These are phyloP conservation scores for Sakesphorus luctuosus DNA, from an alignment of 2,113 vertebrate genomes.

Conservation along the genomic window DNA sequence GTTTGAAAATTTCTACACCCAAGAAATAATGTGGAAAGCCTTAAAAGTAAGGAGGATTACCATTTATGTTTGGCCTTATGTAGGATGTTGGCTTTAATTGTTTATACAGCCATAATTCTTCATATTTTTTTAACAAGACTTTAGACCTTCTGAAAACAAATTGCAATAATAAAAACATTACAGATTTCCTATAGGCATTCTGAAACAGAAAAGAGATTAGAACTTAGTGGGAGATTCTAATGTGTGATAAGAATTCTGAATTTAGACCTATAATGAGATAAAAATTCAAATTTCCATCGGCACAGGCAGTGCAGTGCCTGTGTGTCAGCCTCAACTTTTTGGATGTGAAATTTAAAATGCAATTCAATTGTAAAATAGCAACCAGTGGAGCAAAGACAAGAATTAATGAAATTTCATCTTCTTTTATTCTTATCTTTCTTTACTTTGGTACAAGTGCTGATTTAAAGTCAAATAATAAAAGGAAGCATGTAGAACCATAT, in stretches of 20 bases:
- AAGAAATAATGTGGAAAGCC: neutral
- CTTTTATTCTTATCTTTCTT: neutral
- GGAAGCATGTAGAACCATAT: neutral
- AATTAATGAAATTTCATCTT: neutral
- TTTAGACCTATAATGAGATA: neutral
- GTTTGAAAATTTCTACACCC: neutral
- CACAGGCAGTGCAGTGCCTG: neutral
- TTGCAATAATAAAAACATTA: neutral
- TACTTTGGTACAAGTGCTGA: neutral
- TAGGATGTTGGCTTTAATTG: neutral
- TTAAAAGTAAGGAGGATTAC: neutral
- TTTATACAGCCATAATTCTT: neutral
- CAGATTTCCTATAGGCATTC: neutral
- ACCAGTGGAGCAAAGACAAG: neutral
- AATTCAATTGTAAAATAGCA: neutral
- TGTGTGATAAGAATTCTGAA: neutral
- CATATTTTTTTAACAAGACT: neutral
- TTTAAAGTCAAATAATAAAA: neutral
- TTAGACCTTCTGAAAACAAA: neutral
- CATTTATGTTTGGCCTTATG: neutral
- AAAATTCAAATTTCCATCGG: neutral
- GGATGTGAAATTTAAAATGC: neutral
- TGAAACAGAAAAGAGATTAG: neutral
- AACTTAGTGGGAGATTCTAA: neutral
- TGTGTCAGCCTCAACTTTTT: neutral